Evolutionary conservation across 2,797 vertebrate species (phyloP).

Genomic region (Rhyacichthys aspro): DNA sequence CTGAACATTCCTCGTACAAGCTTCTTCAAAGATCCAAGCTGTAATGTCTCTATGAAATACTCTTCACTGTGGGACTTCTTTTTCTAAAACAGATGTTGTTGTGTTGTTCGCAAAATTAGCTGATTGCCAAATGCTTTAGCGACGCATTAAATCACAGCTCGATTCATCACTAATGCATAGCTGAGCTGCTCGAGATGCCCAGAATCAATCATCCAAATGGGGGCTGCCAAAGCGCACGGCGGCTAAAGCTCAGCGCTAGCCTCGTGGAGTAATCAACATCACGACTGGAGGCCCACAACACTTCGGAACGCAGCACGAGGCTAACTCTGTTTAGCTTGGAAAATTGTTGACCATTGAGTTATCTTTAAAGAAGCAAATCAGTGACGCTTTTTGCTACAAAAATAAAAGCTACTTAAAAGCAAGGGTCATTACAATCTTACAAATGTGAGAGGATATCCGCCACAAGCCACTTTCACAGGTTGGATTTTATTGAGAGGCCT

Average conservation of each 20-base stretch:
- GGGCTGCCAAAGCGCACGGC: slow-evolving; percentile 43
- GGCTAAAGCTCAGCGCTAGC: slow-evolving; percentile 27
- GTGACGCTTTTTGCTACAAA: background rate
- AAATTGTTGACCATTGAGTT: background rate
- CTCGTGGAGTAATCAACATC: slow-evolving; percentile 42
- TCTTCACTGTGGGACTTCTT: slow-evolving; percentile 14
- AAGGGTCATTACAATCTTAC: too few species aligned
- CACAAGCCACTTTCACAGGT: too few species aligned
- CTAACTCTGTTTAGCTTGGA: background rate
- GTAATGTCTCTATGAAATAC: slow-evolving; percentile 7
- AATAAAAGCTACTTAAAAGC: too few species aligned
- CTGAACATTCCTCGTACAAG: too few species aligned
- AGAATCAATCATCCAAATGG: slow-evolving; percentile 71
- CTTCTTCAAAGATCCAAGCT: background rate
- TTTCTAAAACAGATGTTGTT: slow-evolving; percentile 40
- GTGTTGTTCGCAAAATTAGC: slow-evolving; percentile 49
- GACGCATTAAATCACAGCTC: slow-evolving; percentile 49
- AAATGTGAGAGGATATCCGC: too few species aligned
- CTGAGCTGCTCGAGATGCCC: slow-evolving; percentile 54
- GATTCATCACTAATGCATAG: slow-evolving; percentile 63
- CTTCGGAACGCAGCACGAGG: slow-evolving; percentile 7
- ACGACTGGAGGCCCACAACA: slow-evolving; percentile 23
- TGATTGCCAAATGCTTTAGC: slow-evolving; percentile 51
- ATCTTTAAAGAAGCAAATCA: background rate
- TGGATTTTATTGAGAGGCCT: too few species aligned